phyloP scores from a whole-genome alignment of 1,140 invertebrate species.

The Diorhabda elongata region DNA sequence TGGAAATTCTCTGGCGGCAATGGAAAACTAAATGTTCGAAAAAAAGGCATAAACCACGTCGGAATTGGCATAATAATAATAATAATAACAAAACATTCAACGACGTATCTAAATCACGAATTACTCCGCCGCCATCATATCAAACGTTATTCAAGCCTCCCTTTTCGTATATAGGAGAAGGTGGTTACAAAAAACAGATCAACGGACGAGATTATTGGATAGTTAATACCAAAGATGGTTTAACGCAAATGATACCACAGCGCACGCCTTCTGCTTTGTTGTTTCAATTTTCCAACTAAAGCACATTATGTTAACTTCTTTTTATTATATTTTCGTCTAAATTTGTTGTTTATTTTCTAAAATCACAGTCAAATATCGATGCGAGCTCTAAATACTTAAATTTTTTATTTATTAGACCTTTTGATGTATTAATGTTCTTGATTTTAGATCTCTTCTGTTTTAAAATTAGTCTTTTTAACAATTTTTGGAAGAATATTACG shows the following conservation, averaged over 20 bases:
- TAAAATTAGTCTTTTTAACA: too few relatives aligned
- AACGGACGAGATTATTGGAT: slow-evolving; percentile 73
- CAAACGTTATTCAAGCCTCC: slow-evolving; percentile 50
- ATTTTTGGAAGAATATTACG: too few relatives aligned
- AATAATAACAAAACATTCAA: slow-evolving; percentile 16
- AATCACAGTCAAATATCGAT: too few relatives aligned
- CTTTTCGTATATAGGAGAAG: slow-evolving; percentile 45
- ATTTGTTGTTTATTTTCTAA: too few relatives aligned
- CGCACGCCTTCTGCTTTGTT: slow-evolving; percentile 67
- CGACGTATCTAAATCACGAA: slow-evolving; percentile 31
- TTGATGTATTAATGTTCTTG: too few relatives aligned
- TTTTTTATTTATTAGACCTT: too few relatives aligned
- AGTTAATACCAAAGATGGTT: slow-evolving; percentile 54
- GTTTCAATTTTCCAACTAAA: slow-evolving; percentile 55
- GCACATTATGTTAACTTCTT: neutral
- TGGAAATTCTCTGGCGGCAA: slow-evolving; percentile 51
- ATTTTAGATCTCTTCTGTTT: too few relatives aligned
- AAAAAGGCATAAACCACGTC: neutral
- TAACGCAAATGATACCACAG: slow-evolving; percentile 62
- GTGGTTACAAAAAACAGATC: slow-evolving; percentile 56
- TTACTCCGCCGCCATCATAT: slow-evolving; percentile 54
- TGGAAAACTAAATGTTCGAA: slow-evolving; percentile 4
- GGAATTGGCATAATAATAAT: slow-evolving; percentile 20
- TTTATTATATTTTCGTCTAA: too few relatives aligned
- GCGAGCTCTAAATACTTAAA: too few relatives aligned